These are phyloP conservation scores for Drosophila ambigua DNA, from an alignment of 1,140 invertebrate genomes.

Conservation along the genomic window DNA sequence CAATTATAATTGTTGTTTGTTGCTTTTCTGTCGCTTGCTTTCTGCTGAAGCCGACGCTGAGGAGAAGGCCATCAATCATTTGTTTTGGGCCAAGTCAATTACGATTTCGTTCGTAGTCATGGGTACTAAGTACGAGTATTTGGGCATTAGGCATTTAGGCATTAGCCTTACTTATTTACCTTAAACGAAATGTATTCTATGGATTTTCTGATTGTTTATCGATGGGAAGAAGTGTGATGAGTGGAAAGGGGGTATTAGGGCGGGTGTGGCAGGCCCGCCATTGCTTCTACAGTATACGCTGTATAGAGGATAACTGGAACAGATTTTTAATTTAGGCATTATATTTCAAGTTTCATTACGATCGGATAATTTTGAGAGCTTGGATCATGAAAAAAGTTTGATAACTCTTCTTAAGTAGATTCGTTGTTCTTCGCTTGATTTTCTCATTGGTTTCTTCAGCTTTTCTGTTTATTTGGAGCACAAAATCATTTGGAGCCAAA, in stretches of 20 bases:
- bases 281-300: background rate
- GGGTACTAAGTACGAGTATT: slow-evolving; percentile 39
- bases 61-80: slow-evolving; percentile 65
- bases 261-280: slow-evolving; percentile 20
- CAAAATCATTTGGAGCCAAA: slow-evolving; percentile 27
- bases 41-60: too few relatives aligned
- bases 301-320: too few relatives aligned
- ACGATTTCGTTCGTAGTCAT: slow-evolving; percentile 50
- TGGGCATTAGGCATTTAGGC: slow-evolving; percentile 18
- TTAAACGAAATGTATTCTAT: slow-evolving; percentile 39
- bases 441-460: slow-evolving; percentile 1
- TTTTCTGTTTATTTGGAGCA: slow-evolving; percentile 14
- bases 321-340: too few relatives aligned
- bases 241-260: background rate
- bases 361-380: too few relatives aligned
- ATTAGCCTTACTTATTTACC: slow-evolving; percentile 53
- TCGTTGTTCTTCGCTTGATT: background rate
- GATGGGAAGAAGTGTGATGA: slow-evolving; percentile 4
- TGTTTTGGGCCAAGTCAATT: slow-evolving; percentile 55
- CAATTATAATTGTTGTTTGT: slow-evolving; percentile 56
- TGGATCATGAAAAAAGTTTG: too few relatives aligned
- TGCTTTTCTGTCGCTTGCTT: slow-evolving; percentile 4
- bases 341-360: too few relatives aligned
- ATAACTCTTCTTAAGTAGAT: too few relatives aligned
- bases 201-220: slow-evolving; percentile 58